Evolutionary conservation across 2,888 invertebrate species (phyloP).

Genomic region (Oasisia sp.): DNA sequence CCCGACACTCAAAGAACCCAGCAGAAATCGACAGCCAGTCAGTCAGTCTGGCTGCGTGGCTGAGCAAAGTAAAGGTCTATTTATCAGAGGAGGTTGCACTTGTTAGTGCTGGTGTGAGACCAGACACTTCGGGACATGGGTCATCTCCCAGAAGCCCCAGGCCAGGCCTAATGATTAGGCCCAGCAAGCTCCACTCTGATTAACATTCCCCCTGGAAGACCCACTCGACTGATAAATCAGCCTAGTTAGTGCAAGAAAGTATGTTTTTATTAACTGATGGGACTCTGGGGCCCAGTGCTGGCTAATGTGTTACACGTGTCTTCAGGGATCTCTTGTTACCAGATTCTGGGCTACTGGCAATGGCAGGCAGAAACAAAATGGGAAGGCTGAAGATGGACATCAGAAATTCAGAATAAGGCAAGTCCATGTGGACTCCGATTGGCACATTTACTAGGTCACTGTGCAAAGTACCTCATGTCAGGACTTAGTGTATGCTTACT

Average conservation of each 20-base stretch:
- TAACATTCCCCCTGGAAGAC: conserved; percentile 1
- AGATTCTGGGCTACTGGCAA: background rate
- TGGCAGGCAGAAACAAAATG: background rate
- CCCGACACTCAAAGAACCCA: background rate
- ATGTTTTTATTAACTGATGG: conserved; percentile 17
- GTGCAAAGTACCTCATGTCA: too few relatives aligned
- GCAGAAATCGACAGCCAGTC: background rate
- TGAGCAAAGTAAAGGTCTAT: background rate
- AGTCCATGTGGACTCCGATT: too few relatives aligned
- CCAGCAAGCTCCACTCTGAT: background rate
- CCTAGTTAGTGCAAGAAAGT: conserved; percentile 13
- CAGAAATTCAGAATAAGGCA: too few relatives aligned
- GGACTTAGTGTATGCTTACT: too few relatives aligned
- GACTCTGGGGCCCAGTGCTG: background rate
- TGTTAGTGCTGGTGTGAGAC: background rate
- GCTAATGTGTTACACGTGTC: background rate
- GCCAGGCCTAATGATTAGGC: background rate
- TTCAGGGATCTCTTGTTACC: background rate
- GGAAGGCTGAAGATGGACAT: background rate
- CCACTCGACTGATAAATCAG: background rate
- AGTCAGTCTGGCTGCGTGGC: background rate
- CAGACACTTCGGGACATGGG: background rate
- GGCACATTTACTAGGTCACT: too few relatives aligned
- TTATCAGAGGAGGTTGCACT: background rate
- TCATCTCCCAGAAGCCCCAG: background rate